Evolutionary conservation across 2,888 invertebrate genomes (phyloP).

Genomic region (Orthonevra nobilis): DNA sequence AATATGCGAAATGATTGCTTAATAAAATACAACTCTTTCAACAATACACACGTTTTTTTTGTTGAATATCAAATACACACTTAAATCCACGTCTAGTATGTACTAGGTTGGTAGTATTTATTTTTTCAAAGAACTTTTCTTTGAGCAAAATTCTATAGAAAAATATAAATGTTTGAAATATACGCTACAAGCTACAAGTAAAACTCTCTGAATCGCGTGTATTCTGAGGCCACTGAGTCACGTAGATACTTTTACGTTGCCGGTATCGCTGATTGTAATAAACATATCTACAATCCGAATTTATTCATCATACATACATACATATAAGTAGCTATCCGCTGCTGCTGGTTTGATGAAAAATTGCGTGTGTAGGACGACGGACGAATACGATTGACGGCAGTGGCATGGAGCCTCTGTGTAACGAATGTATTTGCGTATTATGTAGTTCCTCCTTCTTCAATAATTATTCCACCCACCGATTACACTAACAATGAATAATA

Average conservation of each 20-base stretch:
- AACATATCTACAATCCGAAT: constrained; percentile 47
- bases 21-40: constrained; percentile 56
- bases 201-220: constrained; percentile 35
- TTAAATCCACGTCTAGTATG: too few relatives aligned
- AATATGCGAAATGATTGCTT: constrained; percentile 55
- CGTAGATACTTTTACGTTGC: constrained; percentile 60
- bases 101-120: background rate
- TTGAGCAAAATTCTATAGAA: constrained; percentile 62
- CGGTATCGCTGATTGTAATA: constrained; percentile 59
- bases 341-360: constrained; percentile 20
- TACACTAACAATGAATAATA: constrained; percentile 44
- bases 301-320: constrained; percentile 13
- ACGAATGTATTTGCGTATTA: constrained; percentile 3
- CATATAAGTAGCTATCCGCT: constrained; percentile 20
- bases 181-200: constrained; percentile 40
- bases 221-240: constrained; percentile 60
- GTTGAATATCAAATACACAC: too few relatives aligned
- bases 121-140: constrained; percentile 55
- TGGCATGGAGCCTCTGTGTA: constrained; percentile 16
- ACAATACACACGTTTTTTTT: constrained; percentile 60
- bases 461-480: constrained; percentile 29
- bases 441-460: constrained; percentile 28
- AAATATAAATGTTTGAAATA: constrained; percentile 54
- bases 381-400: too few relatives aligned
- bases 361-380: constrained; percentile 65